These are phyloP conservation scores for Pterocles burchelli DNA, from an alignment of 2,113 vertebrate genomes.

Conservation along the genomic window DNA sequence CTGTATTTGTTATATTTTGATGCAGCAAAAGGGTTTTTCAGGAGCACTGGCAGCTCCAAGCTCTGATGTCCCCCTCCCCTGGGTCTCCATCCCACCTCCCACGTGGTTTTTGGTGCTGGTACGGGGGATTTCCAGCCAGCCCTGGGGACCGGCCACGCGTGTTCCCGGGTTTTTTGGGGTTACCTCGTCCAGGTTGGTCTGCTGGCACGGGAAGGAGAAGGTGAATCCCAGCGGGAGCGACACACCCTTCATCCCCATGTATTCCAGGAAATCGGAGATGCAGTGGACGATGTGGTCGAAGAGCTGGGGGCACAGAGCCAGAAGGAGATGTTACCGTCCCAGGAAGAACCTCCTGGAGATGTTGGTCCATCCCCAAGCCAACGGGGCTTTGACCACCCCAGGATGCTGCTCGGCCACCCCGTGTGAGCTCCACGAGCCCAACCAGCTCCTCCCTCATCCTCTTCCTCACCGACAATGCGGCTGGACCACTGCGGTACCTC, in stretches of 20 bases:
- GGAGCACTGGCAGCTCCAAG: neutral
- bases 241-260: constrained; percentile 93
- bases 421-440: neutral
- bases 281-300: constrained; percentile 94
- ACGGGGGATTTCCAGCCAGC: neutral
- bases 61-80: neutral
- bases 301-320: constrained; percentile 75
- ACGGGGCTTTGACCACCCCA: neutral
- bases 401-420: neutral
- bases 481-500: fast-evolving
- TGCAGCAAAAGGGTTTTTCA: neutral
- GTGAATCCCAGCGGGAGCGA: constrained; percentile 93
- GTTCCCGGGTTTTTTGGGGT: neutral
- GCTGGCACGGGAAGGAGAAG: constrained; percentile 95
- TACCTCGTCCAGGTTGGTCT: constrained; percentile 91
- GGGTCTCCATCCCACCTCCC: neutral
- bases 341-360: too few relatives aligned
- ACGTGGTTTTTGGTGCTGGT: fast-evolving
- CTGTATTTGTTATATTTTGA: neutral
- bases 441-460: neutral
- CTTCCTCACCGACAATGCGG: fast-evolving
- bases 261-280: constrained; percentile 92
- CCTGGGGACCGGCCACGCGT: fast-evolving
- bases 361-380: neutral
- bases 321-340: neutral